Evolutionary conservation across 1,140 invertebrate genomes (phyloP).

Genomic region (Megalopta genalis): DNA sequence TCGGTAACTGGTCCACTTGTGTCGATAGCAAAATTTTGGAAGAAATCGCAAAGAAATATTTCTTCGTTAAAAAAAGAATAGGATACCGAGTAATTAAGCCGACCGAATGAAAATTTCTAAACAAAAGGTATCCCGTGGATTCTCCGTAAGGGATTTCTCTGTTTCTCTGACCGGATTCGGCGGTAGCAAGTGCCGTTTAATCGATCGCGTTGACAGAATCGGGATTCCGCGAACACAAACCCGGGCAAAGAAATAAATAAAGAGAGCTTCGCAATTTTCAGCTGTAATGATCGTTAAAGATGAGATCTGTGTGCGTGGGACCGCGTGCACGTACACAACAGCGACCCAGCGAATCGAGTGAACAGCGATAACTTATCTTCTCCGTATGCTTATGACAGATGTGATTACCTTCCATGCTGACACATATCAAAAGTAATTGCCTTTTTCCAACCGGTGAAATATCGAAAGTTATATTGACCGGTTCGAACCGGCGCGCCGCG

Average conservation of each 20-base stretch:
- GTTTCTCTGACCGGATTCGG: no score
- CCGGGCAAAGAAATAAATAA: neutral
- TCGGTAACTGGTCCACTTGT: no score
- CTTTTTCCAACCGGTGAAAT: slow-evolving; percentile 38
- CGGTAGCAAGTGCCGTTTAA: no score
- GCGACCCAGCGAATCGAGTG: slow-evolving; percentile 26
- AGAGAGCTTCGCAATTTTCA: neutral
- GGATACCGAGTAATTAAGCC: no score
- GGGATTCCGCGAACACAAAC: neutral
- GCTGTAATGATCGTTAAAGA: slow-evolving; percentile 26
- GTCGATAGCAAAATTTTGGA: no score
- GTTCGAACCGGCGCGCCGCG: neutral
- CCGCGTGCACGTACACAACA: neutral
- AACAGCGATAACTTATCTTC: slow-evolving; percentile 53
- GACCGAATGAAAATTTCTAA: no score
- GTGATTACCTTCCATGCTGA: slow-evolving; percentile 43
- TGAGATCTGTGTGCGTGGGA: neutral
- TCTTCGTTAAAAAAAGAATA: no score
- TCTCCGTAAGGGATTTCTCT: no score
- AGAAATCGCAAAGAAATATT: no score
- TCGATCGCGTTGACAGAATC: no score
- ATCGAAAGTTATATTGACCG: slow-evolving; percentile 41
- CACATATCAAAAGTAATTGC: slow-evolving; percentile 40
- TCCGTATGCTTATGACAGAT: slow-evolving; percentile 45
- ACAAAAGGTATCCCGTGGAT: no score